Percentiles rank a stretch among this genome's conserved stretches.
Conservation (phyloP, 2,797 vertebrate species). For the Gymnopithys bicolor region DNA sequence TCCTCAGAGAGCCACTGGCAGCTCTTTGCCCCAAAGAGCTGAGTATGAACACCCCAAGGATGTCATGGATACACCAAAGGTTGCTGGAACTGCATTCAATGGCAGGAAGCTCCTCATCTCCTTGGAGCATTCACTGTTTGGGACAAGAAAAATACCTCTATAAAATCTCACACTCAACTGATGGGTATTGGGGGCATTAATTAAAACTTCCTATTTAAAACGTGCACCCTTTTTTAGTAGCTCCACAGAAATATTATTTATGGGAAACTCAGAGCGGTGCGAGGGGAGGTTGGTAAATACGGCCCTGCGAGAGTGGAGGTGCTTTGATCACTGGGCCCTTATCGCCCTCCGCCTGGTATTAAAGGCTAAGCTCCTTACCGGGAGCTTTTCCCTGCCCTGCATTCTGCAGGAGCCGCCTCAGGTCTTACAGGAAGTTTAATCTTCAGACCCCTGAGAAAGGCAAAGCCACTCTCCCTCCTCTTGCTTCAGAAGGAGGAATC, state of each 20-base stretch:
- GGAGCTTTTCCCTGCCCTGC: constrained; percentile 24
- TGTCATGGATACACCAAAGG: rapidly evolving
- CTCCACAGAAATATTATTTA: not conserved
- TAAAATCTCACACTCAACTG: not conserved
- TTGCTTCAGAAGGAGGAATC: not conserved
- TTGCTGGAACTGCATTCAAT: rapidly evolving
- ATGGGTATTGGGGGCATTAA: not conserved
- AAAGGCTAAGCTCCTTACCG: constrained; percentile 31
- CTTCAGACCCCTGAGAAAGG: not conserved
- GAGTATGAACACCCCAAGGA: not conserved
- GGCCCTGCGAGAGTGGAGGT: not conserved
- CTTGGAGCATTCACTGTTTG: not conserved
- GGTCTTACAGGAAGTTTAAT: constrained; percentile 29
- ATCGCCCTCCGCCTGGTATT: not conserved
- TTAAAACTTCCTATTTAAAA: not conserved
- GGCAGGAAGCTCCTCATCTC: not conserved
- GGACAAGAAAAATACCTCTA: not conserved
- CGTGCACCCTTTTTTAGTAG: rapidly evolving
- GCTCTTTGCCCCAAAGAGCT: not conserved
- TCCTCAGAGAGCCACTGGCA: not conserved
- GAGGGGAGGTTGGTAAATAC: not conserved
- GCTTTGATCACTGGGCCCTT: constrained; percentile 23
- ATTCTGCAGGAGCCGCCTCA: constrained; percentile 12
- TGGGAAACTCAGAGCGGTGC: not conserved
- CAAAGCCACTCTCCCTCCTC: not conserved